These are phyloP conservation scores for Furcifer pardalis DNA, from an alignment of 2,797 vertebrate species.

Conservation along the genomic window DNA sequence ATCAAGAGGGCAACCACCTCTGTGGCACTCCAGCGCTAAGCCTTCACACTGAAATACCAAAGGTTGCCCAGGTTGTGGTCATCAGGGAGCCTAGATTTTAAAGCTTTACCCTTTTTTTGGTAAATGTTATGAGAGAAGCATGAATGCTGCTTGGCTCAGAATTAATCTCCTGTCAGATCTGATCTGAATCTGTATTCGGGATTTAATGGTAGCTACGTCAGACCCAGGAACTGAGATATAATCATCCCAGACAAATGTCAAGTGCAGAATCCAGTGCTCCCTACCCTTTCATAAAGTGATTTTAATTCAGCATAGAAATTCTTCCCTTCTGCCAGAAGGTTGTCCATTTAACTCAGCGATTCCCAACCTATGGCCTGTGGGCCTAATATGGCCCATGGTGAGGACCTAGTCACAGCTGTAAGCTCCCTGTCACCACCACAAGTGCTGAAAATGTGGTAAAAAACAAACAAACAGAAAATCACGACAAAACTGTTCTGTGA, in stretches of 20 bases:
- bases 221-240: background rate
- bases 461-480: too few species aligned
- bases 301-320: background rate
- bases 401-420: too few species aligned
- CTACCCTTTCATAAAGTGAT: background rate
- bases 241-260: background rate
- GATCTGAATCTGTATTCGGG: slow-evolving; percentile 23
- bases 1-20: background rate
- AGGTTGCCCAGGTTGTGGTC: slow-evolving; percentile 25
- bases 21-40: background rate
- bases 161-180: slow-evolving; percentile 38
- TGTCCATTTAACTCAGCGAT: background rate
- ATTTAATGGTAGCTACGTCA: background rate
- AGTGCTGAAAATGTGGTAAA: too few species aligned
- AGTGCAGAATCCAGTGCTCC: background rate
- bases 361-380: too few species aligned
- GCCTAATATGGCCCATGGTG: too few species aligned
- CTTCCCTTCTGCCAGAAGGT: background rate
- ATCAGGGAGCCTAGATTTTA: slow-evolving; percentile 12
- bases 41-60: slow-evolving; percentile 21
- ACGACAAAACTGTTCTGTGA: too few species aligned
- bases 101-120: background rate
- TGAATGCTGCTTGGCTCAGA: background rate
- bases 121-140: slow-evolving; percentile 19
- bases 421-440: too few species aligned